Percentiles rank a stretch among this genome's conserved stretches.
Conservation (phyloP, 2,888 invertebrate species). For the Netelia virgata region DNA sequence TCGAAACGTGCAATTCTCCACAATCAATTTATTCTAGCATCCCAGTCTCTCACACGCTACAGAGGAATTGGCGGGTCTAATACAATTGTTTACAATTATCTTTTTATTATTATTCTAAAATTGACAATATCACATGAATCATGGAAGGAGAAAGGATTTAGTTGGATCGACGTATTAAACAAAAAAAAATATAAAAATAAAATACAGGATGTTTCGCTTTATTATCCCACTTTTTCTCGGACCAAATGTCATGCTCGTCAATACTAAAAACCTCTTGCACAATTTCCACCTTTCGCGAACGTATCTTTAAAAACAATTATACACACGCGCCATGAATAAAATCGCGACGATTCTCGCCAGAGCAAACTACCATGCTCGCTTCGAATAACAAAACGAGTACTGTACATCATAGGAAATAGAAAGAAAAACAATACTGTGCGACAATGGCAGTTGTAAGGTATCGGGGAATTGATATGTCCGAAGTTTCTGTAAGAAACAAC, state of each 20-base stretch:
- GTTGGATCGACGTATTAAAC: constrained; percentile 23
- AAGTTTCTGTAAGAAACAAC: constrained; percentile 36
- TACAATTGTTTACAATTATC: constrained; percentile 29
- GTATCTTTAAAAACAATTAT: constrained; percentile 17
- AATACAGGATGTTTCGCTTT: constrained; percentile 19
- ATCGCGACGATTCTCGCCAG: constrained; percentile 13
- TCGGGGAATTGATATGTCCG: neutral
- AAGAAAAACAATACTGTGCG: constrained; percentile 35
- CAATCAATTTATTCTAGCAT: neutral
- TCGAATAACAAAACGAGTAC: constrained; percentile 34
- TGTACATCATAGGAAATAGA: constrained; percentile 7
- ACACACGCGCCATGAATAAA: neutral
- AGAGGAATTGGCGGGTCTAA: constrained; percentile 16
- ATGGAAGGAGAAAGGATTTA: constrained; percentile 29
- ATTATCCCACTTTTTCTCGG: constrained; percentile 34
- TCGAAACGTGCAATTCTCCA: constrained; percentile 41
- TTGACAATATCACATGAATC: constrained; percentile 35
- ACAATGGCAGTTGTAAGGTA: constrained; percentile 32
- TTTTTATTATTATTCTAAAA: constrained; percentile 32
- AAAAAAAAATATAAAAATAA: neutral
- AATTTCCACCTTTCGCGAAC: constrained; percentile 25
- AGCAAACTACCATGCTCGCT: neutral
- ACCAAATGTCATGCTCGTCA: constrained; percentile 29
- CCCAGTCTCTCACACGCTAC: constrained; percentile 3
- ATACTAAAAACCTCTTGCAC: constrained; percentile 29